Base-by-base conservation (phyloP, 2,888 invertebrate species). In the Aleiodes alternator region DNA sequence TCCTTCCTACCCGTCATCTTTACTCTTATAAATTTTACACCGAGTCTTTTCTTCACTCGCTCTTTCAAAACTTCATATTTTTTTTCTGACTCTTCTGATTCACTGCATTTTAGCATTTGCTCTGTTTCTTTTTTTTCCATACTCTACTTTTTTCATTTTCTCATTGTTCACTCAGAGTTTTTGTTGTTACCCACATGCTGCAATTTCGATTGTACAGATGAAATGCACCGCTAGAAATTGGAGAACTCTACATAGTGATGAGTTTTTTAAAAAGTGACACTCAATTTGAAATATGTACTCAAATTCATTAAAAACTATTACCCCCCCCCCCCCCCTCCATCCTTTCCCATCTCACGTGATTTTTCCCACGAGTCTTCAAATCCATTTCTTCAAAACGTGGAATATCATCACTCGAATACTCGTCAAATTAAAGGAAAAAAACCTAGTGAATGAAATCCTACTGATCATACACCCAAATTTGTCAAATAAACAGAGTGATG, bases 401-500 rank as follows among this genome's bases (percentile, higher is more conserved):
- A 43, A 43, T 43, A 43, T 43, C 9, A 43, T 43, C 0, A 11
- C 3, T 43, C 8, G 3, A 38, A 38, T 38, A 38, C 3, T 38
- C 8, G 38, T 38, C 6, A 38, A 38, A 7, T 38, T 0, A 8
- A 38, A 38, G 8, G 8, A 38, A 1, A 43, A 43, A 43, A 43
- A 43, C 7, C 11, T 23, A 43, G 43, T 11, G 11, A 43, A 43
- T 43, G 3, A 11, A 43, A 64, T 64, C 16, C 43, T 43, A 43
- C 48, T 64, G 16, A 64, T 16, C 64, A 64, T 48, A 48, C 23
- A 48, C 64, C 23, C 43, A 48, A 64, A 48, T 23, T 38, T 23
- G 23, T 48, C 43, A 23, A 64, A 64, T 48, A 48, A 64, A 64
- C 64, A 48, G 38, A 3, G n/a, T 48, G 14, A 29, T 64, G 48